phyloP scores from a whole-genome alignment of 2,888 invertebrate species.

The Ormyrus nitidulus region DNA sequence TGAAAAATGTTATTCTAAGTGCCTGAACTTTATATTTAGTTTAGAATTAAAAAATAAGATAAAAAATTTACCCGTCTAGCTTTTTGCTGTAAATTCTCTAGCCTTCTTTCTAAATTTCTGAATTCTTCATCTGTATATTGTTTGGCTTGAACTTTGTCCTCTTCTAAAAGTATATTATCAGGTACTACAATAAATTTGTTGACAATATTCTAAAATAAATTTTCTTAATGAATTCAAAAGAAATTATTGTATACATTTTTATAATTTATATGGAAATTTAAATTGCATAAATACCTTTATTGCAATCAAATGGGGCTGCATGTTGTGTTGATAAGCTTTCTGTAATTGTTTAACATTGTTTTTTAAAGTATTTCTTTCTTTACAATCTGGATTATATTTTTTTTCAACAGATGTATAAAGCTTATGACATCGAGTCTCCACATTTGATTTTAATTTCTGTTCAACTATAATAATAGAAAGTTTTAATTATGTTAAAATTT shows the following conservation, averaged over 20 bases:
- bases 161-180: slow-evolving; percentile 59
- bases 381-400: slow-evolving; percentile 59
- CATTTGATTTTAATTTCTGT: slow-evolving; percentile 61
- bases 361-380: slow-evolving; percentile 56
- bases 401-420: slow-evolving; percentile 61
- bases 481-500: slow-evolving; percentile 3
- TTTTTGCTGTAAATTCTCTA: slow-evolving; percentile 57
- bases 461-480: slow-evolving; percentile 62
- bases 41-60: neutral
- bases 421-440: slow-evolving; percentile 60
- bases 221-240: neutral
- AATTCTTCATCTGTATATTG: slow-evolving; percentile 59
- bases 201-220: slow-evolving; percentile 55
- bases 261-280: neutral
- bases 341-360: slow-evolving; percentile 59
- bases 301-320: slow-evolving; percentile 59
- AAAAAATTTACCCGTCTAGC: slow-evolving; percentile 57
- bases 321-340: slow-evolving; percentile 59
- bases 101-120: slow-evolving; percentile 45
- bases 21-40: neutral
- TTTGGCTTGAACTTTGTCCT: slow-evolving; percentile 58
- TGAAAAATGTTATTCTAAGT: neutral
- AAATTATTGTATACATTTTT: neutral
- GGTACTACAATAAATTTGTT: slow-evolving; percentile 59
- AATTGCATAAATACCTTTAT: slow-evolving; percentile 63